A percentile compares a stretch with the other conserved stretches of the same genome.
Evolutionary conservation across 2,888 invertebrate species (phyloP).

Genomic region (Augiades crinisus): DNA sequence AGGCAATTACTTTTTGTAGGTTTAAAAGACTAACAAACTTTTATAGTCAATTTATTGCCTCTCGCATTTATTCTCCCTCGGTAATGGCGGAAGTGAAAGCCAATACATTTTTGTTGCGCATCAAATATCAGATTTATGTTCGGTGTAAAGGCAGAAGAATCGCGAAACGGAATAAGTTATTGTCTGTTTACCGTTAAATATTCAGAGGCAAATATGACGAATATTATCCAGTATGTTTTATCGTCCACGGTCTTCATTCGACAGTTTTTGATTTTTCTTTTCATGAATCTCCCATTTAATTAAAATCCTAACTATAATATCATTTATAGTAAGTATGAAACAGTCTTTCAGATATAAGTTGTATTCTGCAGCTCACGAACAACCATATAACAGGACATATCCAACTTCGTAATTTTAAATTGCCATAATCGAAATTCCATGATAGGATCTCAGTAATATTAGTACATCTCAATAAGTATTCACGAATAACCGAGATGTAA

Average conservation of each 20-base stretch:
- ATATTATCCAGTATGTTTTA: not conserved
- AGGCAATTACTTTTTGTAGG: not conserved
- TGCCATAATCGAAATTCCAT: too few relatives aligned
- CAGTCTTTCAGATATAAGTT: too few relatives aligned
- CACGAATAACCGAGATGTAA: not conserved
- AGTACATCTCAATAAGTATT: too few relatives aligned
- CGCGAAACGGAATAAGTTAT: slow-evolving; percentile 8
- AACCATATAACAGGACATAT: too few relatives aligned
- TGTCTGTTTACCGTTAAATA: slow-evolving; percentile 2
- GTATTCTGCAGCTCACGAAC: too few relatives aligned
- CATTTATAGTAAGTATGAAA: too few relatives aligned
- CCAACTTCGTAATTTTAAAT: too few relatives aligned
- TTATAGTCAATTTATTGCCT: not conserved
- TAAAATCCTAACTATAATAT: too few relatives aligned
- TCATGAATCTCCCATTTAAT: too few relatives aligned
- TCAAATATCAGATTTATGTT: slow-evolving; percentile 6
- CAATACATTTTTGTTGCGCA: slow-evolving; percentile 8
- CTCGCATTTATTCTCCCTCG: not conserved
- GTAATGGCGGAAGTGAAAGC: slow-evolving; percentile 2
- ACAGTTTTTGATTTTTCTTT: too few relatives aligned
- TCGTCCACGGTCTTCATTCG: too few relatives aligned
- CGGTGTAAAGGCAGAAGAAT: slow-evolving; percentile 5
- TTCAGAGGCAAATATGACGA: not conserved
- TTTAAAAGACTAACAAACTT: not conserved
- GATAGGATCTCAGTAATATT: too few relatives aligned